Evolutionary conservation across 2,113 vertebrate species (phyloP), one percentile per base, ranked within the genome.

Genomic region (Chaetops frenatus): DNA sequence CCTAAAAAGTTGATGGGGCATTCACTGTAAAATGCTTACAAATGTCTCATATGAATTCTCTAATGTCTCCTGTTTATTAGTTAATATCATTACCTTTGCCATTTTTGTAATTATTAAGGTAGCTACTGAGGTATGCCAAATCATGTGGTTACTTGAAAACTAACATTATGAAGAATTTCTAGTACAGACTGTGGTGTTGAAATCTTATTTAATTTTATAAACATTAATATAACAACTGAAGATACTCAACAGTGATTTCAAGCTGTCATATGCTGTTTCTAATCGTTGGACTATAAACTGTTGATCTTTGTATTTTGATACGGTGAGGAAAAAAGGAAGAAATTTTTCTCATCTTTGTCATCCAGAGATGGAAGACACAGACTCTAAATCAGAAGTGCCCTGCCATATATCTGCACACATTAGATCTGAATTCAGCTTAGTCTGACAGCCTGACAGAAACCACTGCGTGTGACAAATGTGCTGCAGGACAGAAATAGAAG

Each of bases 391-490:
- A 62, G 62, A 81, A 54, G 54, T 65, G 78, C 76, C 89, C 69
- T 79, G 71, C 57, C 58, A 35, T 81, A 3, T 77, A 85, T 95
- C 78, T 91, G 78, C 2, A 6, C 38, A 78, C 51, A 15, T 77
- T 82, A 67, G 40, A 65, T 90, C 54, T 94, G 86, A 83, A 64
- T 88, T 93, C 66, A 73, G 54, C 62, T 33, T 45, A 58, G 47
- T 64, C 50, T 95, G 94, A 82, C 95, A 87, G 21, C 35, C 81
- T 94, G 86, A 66, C 78, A 73, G 71, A 81, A 96, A 58, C 35
- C 70, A 73, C 77, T 4, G 8, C 1, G 20, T 82, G 70, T 82
- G 86, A 82, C 6, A 10, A 80, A 93, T 92, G 66, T 82, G 58
- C 89, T 80, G 83, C 64, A 72, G 56, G 73, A 69, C 66, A 90